Conservation (phyloP, 1,140 invertebrate genomes). For the Eciton burchellii region DNA sequence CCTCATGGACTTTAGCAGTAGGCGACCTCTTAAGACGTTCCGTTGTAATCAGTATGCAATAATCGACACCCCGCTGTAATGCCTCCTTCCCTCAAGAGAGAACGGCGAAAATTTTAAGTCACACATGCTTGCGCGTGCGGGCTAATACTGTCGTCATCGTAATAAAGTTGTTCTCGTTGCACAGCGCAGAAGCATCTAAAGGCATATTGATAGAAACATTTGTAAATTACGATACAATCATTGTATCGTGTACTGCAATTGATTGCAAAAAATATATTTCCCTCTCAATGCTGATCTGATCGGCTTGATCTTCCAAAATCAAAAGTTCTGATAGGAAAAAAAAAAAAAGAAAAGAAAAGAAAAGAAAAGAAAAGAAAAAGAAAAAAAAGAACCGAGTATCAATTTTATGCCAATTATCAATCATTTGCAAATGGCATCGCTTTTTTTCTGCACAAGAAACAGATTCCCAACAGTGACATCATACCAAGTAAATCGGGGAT, state of each 20-base stretch:
- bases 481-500: not conserved
- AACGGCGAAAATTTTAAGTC: slow-evolving; percentile 34
- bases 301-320: no score
- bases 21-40: slow-evolving; percentile 24
- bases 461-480: not conserved
- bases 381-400: no score
- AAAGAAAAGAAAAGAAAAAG: no score
- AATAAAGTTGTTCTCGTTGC: slow-evolving; percentile 11
- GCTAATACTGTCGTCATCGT: slow-evolving; percentile 14
- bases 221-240: no score
- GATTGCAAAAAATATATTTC: no score
- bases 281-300: no score
- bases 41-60: slow-evolving; percentile 49
- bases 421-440: not conserved
- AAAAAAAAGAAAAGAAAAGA: no score
- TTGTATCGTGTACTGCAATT: no score
- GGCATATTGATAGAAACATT: no score
- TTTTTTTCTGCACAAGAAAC: not conserved
- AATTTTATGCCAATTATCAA: no score
- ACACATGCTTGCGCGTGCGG: not conserved
- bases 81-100: not conserved
- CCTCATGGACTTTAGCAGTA: slow-evolving; percentile 15
- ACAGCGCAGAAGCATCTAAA: not conserved
- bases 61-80: slow-evolving; percentile 47
- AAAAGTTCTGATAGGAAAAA: no score